Conservation (phyloP, 2,113 vertebrate genomes). For the Misgurnus anguillicaudatus region DNA sequence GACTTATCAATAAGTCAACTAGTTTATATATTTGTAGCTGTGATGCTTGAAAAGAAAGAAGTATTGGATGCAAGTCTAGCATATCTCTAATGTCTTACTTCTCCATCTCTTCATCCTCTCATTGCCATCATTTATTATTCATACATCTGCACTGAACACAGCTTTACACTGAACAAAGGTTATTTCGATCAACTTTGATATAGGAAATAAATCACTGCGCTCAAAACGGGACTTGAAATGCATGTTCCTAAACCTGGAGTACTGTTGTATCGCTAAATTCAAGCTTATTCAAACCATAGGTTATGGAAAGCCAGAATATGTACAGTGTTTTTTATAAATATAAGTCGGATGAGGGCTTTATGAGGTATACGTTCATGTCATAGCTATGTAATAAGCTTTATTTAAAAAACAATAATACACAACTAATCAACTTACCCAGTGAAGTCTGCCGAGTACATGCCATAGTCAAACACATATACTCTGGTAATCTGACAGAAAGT, state of each 20-base stretch:
- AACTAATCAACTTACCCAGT: conserved; percentile 86
- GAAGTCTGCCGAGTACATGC: conserved; percentile 98
- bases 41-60: too few relatives aligned
- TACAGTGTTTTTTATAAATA: background rate
- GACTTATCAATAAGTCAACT: too few relatives aligned
- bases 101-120: background rate
- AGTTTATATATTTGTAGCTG: too few relatives aligned
- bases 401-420: background rate
- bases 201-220: background rate
- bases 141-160: background rate
- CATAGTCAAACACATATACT: conserved; percentile 97
- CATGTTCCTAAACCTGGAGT: background rate
- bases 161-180: background rate
- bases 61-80: background rate
- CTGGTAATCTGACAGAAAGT: conserved; percentile 95
- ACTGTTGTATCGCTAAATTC: background rate
- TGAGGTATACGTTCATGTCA: background rate
- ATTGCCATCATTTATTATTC: conserved; percentile 30
- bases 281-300: background rate
- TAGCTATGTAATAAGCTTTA: background rate
- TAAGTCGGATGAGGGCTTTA: background rate
- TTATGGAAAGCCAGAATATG: background rate
- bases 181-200: background rate
- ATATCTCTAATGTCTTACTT: background rate
- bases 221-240: too few relatives aligned